Base-by-base conservation (phyloP, 2,113 vertebrate species). In the Centropus bengalensis region DNA sequence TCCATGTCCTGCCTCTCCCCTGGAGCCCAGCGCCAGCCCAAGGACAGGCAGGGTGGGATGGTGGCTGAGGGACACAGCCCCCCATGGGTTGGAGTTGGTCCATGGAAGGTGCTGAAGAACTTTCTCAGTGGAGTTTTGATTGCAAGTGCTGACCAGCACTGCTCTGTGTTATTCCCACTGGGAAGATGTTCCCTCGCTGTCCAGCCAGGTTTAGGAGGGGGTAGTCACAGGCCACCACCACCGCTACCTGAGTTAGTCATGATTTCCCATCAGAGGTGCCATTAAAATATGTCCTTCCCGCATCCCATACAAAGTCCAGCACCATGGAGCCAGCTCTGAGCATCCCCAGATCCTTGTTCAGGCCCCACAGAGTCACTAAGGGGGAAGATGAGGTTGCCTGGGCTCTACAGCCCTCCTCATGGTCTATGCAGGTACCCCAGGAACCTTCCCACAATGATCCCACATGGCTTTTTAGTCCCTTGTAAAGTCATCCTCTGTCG, bases 111-210 rank as follows among this genome's bases (percentile, higher is more conserved):
- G 45, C 19, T 3, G 3, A 55, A 78, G 69, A 23, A 47, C 15
- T 64, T 54, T 52, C 49, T 58, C 49, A 24, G 32, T 10, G 13
- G 64, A 14, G 38, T 17, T 56, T 71, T 51, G 52, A 9, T 66
- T 90, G 30, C 15, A 40, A 12, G 6, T 23, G 8, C 22, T 40
- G n/a, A 26, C 22, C 20, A 12, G 32, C 44, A 19, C 36, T 0
- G 0, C 19, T n/a, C 20, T 33, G 40, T 42, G 54, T 6, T 55
- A 30, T 20, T 67, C 33, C 52, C 52, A 12, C 3, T 0, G 0
- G 28, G 55, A 8, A 8, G 5, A 26, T 22, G 54, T 51, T 51
- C 30, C 70, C 58, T 54, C 15, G 6, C 10, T 49, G 30, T 9
- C 38, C 32, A 67, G 10, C 19, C 30, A n/a, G 55, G 49, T 32